A percentile compares a stretch with the other conserved stretches of the same genome.
Evolutionary conservation across 2,888 invertebrate species (phyloP).

Genomic region (Parnassius apollo): DNA sequence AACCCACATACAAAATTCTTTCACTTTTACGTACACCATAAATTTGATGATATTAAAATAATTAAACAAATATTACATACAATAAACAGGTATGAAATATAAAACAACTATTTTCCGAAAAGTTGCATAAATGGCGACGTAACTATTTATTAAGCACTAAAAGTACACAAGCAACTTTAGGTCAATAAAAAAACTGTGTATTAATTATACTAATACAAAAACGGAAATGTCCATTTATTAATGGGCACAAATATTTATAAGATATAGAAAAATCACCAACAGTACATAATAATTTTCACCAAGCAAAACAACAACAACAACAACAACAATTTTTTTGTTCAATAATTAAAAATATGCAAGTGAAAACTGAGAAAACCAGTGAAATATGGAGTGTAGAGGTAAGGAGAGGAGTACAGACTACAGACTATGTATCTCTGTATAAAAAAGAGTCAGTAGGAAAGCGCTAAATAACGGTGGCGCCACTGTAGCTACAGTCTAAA

Average conservation of each 20-base stretch:
- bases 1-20: constrained; percentile 15
- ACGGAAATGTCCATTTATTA: constrained; percentile 9
- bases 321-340: constrained; percentile 19
- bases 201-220: constrained; percentile 3
- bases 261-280: constrained; percentile 5
- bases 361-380: no score
- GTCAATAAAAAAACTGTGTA: constrained; percentile 14
- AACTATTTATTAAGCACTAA: constrained; percentile 30
- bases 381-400: no score
- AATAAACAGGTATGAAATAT: neutral
- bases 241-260: neutral
- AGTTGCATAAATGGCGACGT: constrained; percentile 54
- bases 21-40: constrained; percentile 24
- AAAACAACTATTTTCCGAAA: constrained; percentile 33
- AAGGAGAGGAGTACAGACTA: no score
- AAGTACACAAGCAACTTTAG: constrained; percentile 23
- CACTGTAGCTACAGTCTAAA: no score
- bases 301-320: constrained; percentile 30
- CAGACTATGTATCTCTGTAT: no score
- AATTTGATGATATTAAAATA: constrained; percentile 9
- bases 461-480: no score
- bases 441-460: no score
- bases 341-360: no score
- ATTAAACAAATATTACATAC: constrained; percentile 10
- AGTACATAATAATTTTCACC: constrained; percentile 24